These are phyloP conservation scores for Choristoneura fumiferana DNA, from an alignment of 1,140 invertebrate species.

Conservation along the genomic window DNA sequence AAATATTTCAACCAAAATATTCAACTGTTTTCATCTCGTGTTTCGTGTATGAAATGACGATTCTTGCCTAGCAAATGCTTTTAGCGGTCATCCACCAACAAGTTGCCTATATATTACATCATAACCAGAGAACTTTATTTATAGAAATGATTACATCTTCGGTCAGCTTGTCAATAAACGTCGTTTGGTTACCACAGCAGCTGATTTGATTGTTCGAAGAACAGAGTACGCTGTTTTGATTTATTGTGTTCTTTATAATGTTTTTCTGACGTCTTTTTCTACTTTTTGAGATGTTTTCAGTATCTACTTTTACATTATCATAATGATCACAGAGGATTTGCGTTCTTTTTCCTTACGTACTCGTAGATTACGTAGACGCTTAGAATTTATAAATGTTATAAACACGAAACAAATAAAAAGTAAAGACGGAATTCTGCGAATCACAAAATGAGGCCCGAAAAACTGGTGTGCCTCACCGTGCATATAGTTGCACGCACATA, in stretches of 20 bases:
- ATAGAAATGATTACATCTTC: conserved; percentile 16
- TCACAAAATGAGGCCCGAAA: too few species aligned
- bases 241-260: background rate
- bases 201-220: background rate
- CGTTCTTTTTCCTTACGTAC: too few species aligned
- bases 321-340: too few species aligned
- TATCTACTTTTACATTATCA: too few species aligned
- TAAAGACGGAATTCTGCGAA: too few species aligned
- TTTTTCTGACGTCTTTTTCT: too few species aligned
- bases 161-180: conserved; percentile 3
- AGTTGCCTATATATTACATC: conserved; percentile 8
- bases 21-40: background rate
- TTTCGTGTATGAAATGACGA: background rate
- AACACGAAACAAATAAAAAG: too few species aligned
- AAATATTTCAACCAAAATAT: conserved; percentile 1
- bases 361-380: too few species aligned
- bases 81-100: conserved; percentile 2
- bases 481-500: too few species aligned
- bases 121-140: background rate
- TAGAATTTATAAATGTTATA: too few species aligned
- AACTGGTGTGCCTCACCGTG: too few species aligned
- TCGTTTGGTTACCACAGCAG: conserved; percentile 1
- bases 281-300: too few species aligned
- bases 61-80: background rate
- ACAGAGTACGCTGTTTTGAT: background rate